Evolutionary conservation across 2,888 invertebrate species (phyloP), one percentile per base, ranked within the genome.

Genomic region (Plagiodera versicolora): DNA sequence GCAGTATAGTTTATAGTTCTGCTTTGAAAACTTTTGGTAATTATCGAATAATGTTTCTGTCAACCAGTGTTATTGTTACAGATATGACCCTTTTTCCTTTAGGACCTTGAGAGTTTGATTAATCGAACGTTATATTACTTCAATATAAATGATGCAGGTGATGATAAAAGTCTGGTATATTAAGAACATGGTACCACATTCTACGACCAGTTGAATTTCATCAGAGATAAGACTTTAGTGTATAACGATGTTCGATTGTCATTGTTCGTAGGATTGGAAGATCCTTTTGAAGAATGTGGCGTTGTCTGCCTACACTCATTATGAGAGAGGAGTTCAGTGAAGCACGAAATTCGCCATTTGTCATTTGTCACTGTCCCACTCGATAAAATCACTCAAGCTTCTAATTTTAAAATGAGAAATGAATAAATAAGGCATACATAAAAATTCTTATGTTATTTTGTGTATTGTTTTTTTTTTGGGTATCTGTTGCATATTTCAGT

Each of bases 251-350:
- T 65, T 58, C 56, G 60, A 62, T 62, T 65, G 65, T 65, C 62
- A 60, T 56, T 53, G 53, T 65, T 47, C 50, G 52, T 56, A 39
- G 60, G 61, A 56, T 56, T 53, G 19, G 35, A 54, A 45, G 63
- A 59, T 57, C 45, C 48, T 46, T 32, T 6, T 32, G 72, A 72
- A 63, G 68, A 72, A 73, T 70, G 70, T 72, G 71, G 66, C 66
- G 61, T 68, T 69, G 69, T 68, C 68, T 71, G 58, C 63, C 32
- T 32, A 32, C 32, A 32, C 11, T 32, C 32, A 32, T 32, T 32
- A 32, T 32, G 10, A 10, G 32, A 32, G 32, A 10, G 32, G 10
- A 9, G 20, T 49, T 24, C 49, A 28, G 49, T 17, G 46, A 20
- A 18, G 46, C 20, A 9, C 11, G 11, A 32, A 32, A 32, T 32